Base-by-base conservation (phyloP, 2,113 vertebrate species). In the Toxotes chatareus region DNA sequence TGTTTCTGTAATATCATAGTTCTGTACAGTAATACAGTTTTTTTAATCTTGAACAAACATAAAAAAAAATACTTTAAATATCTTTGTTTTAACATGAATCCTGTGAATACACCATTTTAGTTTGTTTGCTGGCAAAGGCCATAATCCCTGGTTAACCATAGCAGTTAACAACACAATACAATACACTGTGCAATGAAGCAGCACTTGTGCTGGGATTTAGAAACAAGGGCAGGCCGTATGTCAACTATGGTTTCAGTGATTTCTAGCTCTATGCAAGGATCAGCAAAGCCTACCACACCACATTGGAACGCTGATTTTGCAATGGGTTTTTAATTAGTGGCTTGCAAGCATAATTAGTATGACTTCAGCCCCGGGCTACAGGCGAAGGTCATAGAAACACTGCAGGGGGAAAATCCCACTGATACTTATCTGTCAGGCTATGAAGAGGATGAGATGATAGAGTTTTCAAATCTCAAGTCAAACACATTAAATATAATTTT, bases 341-440 rank as follows among this genome's bases (percentile, higher is more conserved):
- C 27, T 75, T 62, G 59, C 72, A 87, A 87, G 75, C 76, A 84
- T 40, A 55, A 91, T 89, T 63, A 85, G 80, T 68, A 16, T 36
- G 80, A 85, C 42, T 68, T 38, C 55, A 83, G 83, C 44, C 19
- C 7, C 38, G 5, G 70, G 71, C 77, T 76, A 73, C 32, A 71
- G 60, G 16, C 1, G 0, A 53, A 59, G 23, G 55, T 49, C 17
- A 53, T 47, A 63, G 75, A 55, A 77, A 42, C 67, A 88, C 31
- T 75, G 49, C 42, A 81, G 23, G 36, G 60, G 73, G 42, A 71
- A 73, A 55, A 49, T 27, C 31, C 59, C 66, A 62, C 3, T 34
- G 31, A 87, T 91, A 91, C 91, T 91, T 91, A 93, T 94, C 91
- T 89, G 72, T 76, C 78, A 61, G 56, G 77, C 90, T 90, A 89